Percentiles rank a stretch among this genome's conserved stretches.
These are phyloP conservation scores for Trichogramma evanescens DNA, from an alignment of 2,888 invertebrate genomes.

Conservation along the genomic window DNA sequence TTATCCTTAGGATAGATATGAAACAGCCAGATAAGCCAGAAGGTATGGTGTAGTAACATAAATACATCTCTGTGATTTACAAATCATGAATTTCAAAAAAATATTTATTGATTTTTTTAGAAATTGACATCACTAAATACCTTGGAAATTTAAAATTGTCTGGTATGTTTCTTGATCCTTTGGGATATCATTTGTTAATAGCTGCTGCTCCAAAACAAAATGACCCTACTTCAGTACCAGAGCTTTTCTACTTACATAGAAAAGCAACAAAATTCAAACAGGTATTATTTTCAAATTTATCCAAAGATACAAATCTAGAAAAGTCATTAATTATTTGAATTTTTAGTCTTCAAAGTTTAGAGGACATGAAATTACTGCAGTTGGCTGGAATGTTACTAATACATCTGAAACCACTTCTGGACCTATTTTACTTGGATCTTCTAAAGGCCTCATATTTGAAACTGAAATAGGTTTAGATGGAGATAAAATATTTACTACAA, in stretches of 20 bases:
- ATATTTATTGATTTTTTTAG: conserved; percentile 49
- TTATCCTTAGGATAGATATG: conserved; percentile 73
- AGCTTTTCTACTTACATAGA: conserved; percentile 73
- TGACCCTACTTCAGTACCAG: conserved; percentile 55
- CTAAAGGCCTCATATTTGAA: conserved; percentile 84
- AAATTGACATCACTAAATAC: conserved; percentile 65
- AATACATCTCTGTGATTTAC: not conserved
- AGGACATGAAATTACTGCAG: conserved; percentile 80
- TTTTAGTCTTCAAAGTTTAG: conserved; percentile 55
- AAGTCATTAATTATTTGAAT: conserved; percentile 16
- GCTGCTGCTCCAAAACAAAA: conserved; percentile 59
- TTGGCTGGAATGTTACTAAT: conserved; percentile 80
- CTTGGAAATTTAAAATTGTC: conserved; percentile 57
- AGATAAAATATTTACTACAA: conserved; percentile 73
- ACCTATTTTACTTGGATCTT: conserved; percentile 81
- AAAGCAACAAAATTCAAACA: conserved; percentile 68
- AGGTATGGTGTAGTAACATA: conserved; percentile 50
- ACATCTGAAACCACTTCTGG: conserved; percentile 66
- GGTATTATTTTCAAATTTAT: conserved; percentile 29
- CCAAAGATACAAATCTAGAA: not conserved
- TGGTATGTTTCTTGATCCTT: conserved; percentile 74
- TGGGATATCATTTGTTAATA: conserved; percentile 78
- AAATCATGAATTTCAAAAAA: not conserved
- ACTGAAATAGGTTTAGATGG: conserved; percentile 76
- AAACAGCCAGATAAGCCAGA: conserved; percentile 70